phyloP scores from a whole-genome alignment of 1,140 invertebrate genomes.

The Eubasilissa regina region DNA sequence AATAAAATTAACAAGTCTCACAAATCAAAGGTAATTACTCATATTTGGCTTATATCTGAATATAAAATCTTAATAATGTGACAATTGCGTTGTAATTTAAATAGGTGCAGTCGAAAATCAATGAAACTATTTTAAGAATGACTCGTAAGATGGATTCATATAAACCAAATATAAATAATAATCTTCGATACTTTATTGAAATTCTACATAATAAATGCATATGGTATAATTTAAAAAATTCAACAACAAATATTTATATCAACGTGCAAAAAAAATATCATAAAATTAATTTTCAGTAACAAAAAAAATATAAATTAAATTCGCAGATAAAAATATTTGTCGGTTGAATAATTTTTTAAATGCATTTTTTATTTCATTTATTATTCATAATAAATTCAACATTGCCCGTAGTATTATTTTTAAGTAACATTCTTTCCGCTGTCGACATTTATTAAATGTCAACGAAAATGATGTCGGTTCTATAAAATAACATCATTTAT shows the following conservation, averaged over 20 bases:
- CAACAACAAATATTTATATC: slow-evolving; percentile 35
- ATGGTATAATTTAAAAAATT: slow-evolving; percentile 34
- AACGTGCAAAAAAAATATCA: neutral
- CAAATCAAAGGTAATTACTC: neutral
- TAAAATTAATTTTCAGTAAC: slow-evolving; percentile 10
- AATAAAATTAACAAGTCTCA: slow-evolving; percentile 14
- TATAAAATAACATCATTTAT: no score
- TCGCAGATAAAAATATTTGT: slow-evolving; percentile 26
- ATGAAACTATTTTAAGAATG: no score
- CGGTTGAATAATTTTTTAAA: slow-evolving; percentile 19
- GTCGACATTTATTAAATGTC: no score
- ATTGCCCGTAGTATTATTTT: no score
- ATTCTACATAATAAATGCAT: slow-evolving; percentile 41
- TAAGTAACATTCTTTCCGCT: no score
- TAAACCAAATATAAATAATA: slow-evolving; percentile 9
- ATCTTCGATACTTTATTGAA: neutral
- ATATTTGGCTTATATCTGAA: slow-evolving; percentile 12
- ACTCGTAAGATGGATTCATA: neutral
- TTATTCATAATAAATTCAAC: neutral
- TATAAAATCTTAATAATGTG: no score
- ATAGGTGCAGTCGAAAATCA: no score
- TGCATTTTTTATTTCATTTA: slow-evolving; percentile 23
- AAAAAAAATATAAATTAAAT: slow-evolving; percentile 27
- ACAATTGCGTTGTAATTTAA: no score
- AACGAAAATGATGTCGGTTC: no score